phyloP scores from a whole-genome alignment of 2,113 vertebrate genomes.

The Saccopteryx leptura region DNA sequence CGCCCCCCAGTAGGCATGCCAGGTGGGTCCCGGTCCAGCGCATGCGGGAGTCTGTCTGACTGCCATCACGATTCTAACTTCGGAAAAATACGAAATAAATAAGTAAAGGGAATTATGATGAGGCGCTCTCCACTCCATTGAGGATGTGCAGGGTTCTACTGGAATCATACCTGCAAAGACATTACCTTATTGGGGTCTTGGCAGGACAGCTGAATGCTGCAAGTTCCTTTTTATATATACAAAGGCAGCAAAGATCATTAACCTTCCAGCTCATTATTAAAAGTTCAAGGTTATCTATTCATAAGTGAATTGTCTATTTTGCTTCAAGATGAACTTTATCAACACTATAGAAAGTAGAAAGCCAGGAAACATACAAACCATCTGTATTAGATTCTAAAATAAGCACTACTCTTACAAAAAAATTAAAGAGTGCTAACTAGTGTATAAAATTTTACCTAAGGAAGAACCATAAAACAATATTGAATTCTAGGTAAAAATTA shows the following conservation, averaged over 20 bases:
- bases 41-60: no score
- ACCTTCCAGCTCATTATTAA: not conserved
- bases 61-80: no score
- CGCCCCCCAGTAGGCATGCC: no score
- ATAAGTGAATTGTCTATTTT: slow-evolving; percentile 9
- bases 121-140: not conserved
- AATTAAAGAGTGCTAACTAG: not conserved
- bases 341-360: not conserved
- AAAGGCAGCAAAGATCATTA: slow-evolving; percentile 39
- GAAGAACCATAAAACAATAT: slow-evolving; percentile 1
- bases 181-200: not conserved
- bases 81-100: no score
- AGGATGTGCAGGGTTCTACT: slow-evolving; percentile 3
- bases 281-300: slow-evolving; percentile 25
- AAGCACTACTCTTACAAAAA: not conserved
- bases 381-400: slow-evolving; percentile 45
- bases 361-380: not conserved
- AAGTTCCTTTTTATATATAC: not conserved
- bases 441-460: slow-evolving; percentile 38
- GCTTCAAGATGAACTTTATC: not conserved
- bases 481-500: slow-evolving; percentile 57
- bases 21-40: no score
- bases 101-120: not conserved
- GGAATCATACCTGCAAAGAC: not conserved
- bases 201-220: not conserved